Percentiles rank a stretch among this genome's conserved stretches.
Conservation (phyloP, 2,113 vertebrate species). For the Nymphicus hollandicus region DNA sequence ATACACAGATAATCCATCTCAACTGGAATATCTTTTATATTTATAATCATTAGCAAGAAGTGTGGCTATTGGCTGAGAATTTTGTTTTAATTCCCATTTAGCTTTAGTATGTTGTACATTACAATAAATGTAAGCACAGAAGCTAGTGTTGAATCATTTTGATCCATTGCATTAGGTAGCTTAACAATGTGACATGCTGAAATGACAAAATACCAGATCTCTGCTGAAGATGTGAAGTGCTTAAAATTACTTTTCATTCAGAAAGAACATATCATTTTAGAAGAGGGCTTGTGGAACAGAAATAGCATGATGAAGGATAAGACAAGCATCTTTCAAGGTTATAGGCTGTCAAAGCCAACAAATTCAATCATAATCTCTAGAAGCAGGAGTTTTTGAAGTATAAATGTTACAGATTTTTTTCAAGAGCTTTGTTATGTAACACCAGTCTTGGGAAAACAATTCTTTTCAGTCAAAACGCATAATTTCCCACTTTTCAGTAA, state of each 20-base stretch:
- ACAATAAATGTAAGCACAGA: constrained; percentile 1
- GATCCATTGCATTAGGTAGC: not conserved
- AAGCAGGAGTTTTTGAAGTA: not conserved
- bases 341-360: not conserved
- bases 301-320: constrained; percentile 38
- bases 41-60: constrained; percentile 13
- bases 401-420: not conserved
- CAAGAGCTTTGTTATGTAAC: not conserved
- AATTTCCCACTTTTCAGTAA: not conserved
- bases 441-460: not conserved
- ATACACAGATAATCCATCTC: not conserved
- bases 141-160: constrained; percentile 28
- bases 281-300: not conserved
- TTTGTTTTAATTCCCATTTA: not conserved
- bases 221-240: constrained; percentile 4
- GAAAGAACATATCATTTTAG: not conserved
- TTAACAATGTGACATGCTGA: not conserved
- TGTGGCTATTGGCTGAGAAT: not conserved
- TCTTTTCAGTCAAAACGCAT: not conserved
- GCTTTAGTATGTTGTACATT: not conserved
- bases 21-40: not conserved
- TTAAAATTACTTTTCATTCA: constrained; percentile 44
- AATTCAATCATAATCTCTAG: not conserved
- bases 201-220: constrained; percentile 45
- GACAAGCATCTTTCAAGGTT: constrained; percentile 26